Conservation (phyloP, 2,888 invertebrate genomes). For the Acanthosepion esculentum region DNA sequence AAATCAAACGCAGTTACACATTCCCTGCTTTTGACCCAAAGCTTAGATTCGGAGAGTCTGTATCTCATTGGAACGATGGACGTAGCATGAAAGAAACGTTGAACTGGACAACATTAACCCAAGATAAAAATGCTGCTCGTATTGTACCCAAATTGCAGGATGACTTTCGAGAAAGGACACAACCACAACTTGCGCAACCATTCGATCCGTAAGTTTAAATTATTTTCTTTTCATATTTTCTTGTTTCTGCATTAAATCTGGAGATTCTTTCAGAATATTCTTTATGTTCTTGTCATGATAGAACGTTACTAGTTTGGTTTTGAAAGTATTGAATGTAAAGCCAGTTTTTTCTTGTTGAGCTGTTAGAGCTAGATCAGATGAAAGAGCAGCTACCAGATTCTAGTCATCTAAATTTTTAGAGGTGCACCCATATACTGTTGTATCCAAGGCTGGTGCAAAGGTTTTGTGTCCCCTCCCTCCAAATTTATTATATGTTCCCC, state of each 20-base stretch:
- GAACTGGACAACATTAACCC: constrained; percentile 69
- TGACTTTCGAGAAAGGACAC: constrained; percentile 72
- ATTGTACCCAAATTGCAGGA: constrained; percentile 72
- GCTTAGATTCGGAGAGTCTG: constrained; percentile 69
- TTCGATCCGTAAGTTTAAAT: constrained; percentile 72
- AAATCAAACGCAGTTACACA: constrained; percentile 67
- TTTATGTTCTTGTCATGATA: neutral
- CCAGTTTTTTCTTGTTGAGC: no score
- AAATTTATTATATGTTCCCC: no score
- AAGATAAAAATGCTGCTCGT: constrained; percentile 66
- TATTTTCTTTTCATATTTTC: neutral
- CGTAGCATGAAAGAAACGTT: constrained; percentile 64
- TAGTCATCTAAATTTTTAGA: no score
- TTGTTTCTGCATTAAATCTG: neutral
- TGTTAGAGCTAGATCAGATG: no score
- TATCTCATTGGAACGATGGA: constrained; percentile 73
- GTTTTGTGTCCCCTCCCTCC: no score
- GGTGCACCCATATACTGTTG: no score
- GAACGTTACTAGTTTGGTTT: no score
- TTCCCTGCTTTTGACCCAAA: constrained; percentile 60
- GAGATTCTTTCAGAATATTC: neutral
- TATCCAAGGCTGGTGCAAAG: no score
- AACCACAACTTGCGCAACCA: constrained; percentile 72
- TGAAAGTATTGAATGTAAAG: no score
- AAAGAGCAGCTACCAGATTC: no score